Percentiles rank a stretch among this genome's conserved stretches.
phyloP scores from a whole-genome alignment of 2,113 vertebrate species.

The Cyrtonyx montezumae region DNA sequence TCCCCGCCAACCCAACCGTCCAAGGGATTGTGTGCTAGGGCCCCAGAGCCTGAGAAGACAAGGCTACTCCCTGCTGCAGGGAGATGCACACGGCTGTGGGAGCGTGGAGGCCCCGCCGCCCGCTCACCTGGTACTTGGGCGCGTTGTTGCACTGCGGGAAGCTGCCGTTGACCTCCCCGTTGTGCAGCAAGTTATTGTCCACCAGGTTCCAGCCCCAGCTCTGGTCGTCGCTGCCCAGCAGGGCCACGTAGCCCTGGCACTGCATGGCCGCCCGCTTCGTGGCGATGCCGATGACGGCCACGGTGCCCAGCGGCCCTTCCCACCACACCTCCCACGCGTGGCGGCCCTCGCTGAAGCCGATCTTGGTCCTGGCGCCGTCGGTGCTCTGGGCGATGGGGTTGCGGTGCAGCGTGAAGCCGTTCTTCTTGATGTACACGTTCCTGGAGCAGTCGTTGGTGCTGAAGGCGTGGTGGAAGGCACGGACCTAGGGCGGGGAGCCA shows the following conservation, averaged over 20 bases:
- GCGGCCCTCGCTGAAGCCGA: slow-evolving; percentile 95
- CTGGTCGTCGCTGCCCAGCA: slow-evolving; percentile 97
- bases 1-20: too few relatives aligned
- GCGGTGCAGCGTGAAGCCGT: slow-evolving; percentile 96
- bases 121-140: slow-evolving; percentile 95
- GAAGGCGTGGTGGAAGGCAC: slow-evolving; percentile 93
- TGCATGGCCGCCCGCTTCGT: slow-evolving; percentile 96
- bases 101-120: too few relatives aligned
- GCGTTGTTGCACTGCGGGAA: slow-evolving; percentile 99
- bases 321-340: slow-evolving; percentile 99
- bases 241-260: slow-evolving; percentile 97
- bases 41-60: too few relatives aligned
- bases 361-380: slow-evolving; percentile 95
- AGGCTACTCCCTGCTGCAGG: too few relatives aligned
- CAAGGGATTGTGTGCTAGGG: too few relatives aligned
- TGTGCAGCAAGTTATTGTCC: slow-evolving; percentile 98
- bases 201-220: slow-evolving; percentile 99
- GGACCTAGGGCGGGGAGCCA: slow-evolving; percentile 79
- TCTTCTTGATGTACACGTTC: slow-evolving; percentile 98
- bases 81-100: too few relatives aligned
- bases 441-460: slow-evolving; percentile 98
- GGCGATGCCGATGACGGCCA: slow-evolving; percentile 97
- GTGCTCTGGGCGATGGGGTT: slow-evolving; percentile 99
- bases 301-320: slow-evolving; percentile 97
- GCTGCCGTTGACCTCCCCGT: slow-evolving; percentile 96